Base-by-base conservation (phyloP, 2,888 invertebrate genomes). In the Amitus sp. region DNA sequence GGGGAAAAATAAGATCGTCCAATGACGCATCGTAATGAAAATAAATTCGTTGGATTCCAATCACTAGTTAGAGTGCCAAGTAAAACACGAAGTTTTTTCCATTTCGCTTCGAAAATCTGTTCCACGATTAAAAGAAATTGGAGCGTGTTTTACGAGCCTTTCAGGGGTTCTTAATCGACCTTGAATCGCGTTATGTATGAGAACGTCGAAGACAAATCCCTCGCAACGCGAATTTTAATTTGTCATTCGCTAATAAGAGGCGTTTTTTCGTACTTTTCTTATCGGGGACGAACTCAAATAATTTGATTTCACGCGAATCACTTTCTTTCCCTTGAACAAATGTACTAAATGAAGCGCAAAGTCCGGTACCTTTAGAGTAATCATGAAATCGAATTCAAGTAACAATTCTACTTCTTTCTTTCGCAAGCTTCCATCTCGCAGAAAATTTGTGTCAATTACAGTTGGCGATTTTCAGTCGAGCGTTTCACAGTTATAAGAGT, bases 391-490 rank as follows among this genome's bases (percentile, higher is more conserved):
- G 51, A 57, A 65, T 58, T 55, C 47, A 61, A 61, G 47, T 54
- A 59, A 66, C 63, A 63, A 63, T 56, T 55, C 46, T 49, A 49
- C 56, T 39, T 50, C 61, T 55, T 61, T 55, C 57, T 66, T 64
- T 61, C 54, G 61, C 28, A 63, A 66, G 50, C 56, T 62, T 59
- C 54, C 30, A 63, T 64, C 61, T 66, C 58, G 58, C 23, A 46
- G 58, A 37, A 47, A 56, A 63, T 59, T 63, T 59, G 61, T 56
- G 59, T 61, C 61, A 54, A 58, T 51, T 47, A 48, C 30, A 34
- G 47, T 55, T 56, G 58, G 53, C 3, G 39, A 56, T 39, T 61
- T 30, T 58, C 63, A 63, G 17, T 49, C 54, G 54, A 63, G 61
- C 63, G 61, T 62, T 66, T 51, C 60, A 18, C 43, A 57, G 55